phyloP scores from a whole-genome alignment of 2,888 invertebrate genomes.

The Drosophila percnosoma region DNA sequence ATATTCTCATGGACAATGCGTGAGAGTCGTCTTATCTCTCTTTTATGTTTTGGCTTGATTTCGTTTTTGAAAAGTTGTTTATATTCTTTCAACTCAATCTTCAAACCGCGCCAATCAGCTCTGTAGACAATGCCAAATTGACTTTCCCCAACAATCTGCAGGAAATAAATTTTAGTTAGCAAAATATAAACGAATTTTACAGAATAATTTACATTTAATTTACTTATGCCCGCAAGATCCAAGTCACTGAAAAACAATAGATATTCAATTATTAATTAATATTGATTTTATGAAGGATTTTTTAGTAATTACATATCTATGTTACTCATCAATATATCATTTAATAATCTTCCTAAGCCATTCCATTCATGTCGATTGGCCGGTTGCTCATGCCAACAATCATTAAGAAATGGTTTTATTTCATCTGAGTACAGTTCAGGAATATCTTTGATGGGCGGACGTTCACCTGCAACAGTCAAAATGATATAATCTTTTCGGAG shows the following conservation, averaged over 20 bases:
- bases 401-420: neutral
- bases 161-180: no score
- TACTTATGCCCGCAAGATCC: neutral
- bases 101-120: neutral
- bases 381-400: neutral
- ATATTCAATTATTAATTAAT: neutral
- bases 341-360: neutral
- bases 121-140: constrained; percentile 2
- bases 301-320: no score
- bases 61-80: no score
- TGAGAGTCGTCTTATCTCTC: no score
- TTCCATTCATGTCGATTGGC: neutral
- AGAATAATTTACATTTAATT: neutral
- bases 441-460: neutral
- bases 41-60: no score
- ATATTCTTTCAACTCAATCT: neutral
- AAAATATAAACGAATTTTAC: neutral
- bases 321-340: no score
- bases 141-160: neutral
- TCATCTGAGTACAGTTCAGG: neutral
- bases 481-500: no score
- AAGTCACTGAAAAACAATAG: neutral
- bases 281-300: no score
- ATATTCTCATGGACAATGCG: neutral
- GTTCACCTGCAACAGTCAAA: neutral